Evolutionary conservation across 2,113 vertebrate genomes (phyloP), one percentile per base, ranked within the genome.

Genomic region (Thunnus maccoyii): DNA sequence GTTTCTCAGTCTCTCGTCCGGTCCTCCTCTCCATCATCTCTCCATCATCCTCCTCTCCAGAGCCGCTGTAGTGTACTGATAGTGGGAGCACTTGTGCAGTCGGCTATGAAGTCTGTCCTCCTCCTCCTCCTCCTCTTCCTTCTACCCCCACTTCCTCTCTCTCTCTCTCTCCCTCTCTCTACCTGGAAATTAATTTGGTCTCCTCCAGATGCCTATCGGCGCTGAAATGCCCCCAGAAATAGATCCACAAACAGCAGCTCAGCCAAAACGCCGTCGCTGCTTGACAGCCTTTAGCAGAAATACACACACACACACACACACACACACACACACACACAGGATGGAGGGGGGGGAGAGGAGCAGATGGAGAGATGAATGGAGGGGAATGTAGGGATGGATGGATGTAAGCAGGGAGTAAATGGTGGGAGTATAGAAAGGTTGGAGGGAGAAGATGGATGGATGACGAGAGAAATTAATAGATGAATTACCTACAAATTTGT

Each of bases 141-240:
- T 60, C 57, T 48, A 14, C 47, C 25, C 15, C 69, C 67, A 1
- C 66, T 47, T 16, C 17, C 57, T 41, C 72, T 44, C 32, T 10
- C 41, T 47, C 65, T 20, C 48, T 30, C 73, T 15, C 41, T 32
- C 77, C 66, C 79, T 32, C 94, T 92, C 82, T 93, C 95, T 77
- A 75, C 76, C 83, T 92, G 88, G 94, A 98, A 99, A 98, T 99
- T 97, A 97, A 98, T 98, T 98, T 97, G 96, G 96, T 97, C 96
- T 98, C 72, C 79, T 96, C 92, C 91, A 97, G 97, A 99, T 97
- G 95, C 94, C 95, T 96, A 97, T 98, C 96, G 96, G 91, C 5
- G 8, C 94, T 95, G 95, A 97, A 97, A 97, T 96, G 97, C 96
- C 86, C 84, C 95, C 96, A 96, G 96, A 98, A 97, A 97, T 96